These are phyloP conservation scores for Galeopsomyia nigrocyanea DNA, from an alignment of 2,888 invertebrate species.

Conservation along the genomic window DNA sequence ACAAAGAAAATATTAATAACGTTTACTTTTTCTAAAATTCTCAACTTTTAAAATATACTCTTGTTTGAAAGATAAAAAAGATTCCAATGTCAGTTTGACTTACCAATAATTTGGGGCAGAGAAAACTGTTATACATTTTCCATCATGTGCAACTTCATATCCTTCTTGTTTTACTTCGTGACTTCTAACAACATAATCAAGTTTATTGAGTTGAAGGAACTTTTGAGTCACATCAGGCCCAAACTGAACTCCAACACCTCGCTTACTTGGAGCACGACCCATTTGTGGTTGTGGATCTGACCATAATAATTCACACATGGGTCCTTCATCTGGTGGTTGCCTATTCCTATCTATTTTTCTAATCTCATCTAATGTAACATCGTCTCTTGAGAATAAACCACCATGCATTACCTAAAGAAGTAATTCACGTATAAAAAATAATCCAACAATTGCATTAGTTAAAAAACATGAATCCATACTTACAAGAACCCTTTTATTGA, in stretches of 20 bases:
- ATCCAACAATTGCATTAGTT: neutral
- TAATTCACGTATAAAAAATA: conserved; percentile 17
- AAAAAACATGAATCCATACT: conserved; percentile 48
- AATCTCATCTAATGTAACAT: conserved; percentile 94
- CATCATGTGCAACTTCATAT: conserved; percentile 94
- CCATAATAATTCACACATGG: conserved; percentile 99
- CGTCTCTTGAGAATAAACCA: conserved; percentile 94
- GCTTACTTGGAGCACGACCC: conserved; percentile 93
- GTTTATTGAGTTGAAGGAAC: conserved; percentile 87
- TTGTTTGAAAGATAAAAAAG: conserved; percentile 11
- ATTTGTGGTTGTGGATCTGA: conserved; percentile 94
- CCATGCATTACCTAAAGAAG: conserved; percentile 93
- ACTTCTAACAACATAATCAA: conserved; percentile 95
- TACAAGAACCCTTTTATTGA: conserved; percentile 86
- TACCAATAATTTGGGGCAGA: conserved; percentile 99
- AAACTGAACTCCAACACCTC: conserved; percentile 98
- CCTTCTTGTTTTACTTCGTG: conserved; percentile 98
- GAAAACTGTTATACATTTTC: conserved; percentile 98
- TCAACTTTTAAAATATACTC: neutral
- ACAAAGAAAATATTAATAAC: too few relatives aligned
- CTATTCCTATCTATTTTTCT: conserved; percentile 89
- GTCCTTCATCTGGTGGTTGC: conserved; percentile 96
- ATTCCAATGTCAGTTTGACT: conserved; percentile 51
- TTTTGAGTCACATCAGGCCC: conserved; percentile 95
- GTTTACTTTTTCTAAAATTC: too few relatives aligned